phyloP scores from a whole-genome alignment of 2,888 invertebrate species.

The Spisula subtruncata region DNA sequence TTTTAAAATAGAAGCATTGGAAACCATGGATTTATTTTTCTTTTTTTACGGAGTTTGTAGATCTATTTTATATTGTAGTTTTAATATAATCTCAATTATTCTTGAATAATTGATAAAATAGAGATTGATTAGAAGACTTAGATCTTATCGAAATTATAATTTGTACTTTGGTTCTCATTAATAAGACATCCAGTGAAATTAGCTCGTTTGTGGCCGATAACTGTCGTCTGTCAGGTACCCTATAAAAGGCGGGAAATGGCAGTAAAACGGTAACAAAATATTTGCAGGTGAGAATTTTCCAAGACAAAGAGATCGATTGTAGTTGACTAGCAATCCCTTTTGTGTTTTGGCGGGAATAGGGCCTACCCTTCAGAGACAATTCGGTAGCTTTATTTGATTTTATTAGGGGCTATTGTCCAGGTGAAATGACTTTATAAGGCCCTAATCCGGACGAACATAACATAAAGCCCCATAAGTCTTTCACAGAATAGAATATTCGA shows the following conservation, averaged over 20 bases:
- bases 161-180: too few species aligned
- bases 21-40: too few species aligned
- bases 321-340: background rate
- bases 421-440: background rate
- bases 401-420: constrained; percentile 5
- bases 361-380: background rate
- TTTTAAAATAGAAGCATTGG: too few species aligned
- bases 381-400: background rate
- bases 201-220: background rate
- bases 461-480: background rate
- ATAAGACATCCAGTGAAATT: too few species aligned
- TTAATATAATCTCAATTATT: too few species aligned
- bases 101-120: too few species aligned
- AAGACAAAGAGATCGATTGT: constrained; percentile 16
- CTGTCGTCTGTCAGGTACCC: background rate
- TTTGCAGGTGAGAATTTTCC: constrained; percentile 3
- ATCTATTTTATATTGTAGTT: too few species aligned
- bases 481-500: background rate
- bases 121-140: too few species aligned
- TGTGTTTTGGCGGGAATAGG: background rate
- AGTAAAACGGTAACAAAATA: background rate
- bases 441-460: background rate
- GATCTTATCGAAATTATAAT: too few species aligned
- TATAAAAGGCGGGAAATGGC: background rate
- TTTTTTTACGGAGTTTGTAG: too few species aligned